Conservation (phyloP, 2,797 vertebrate species). For the Carcharodon carcharias region DNA sequence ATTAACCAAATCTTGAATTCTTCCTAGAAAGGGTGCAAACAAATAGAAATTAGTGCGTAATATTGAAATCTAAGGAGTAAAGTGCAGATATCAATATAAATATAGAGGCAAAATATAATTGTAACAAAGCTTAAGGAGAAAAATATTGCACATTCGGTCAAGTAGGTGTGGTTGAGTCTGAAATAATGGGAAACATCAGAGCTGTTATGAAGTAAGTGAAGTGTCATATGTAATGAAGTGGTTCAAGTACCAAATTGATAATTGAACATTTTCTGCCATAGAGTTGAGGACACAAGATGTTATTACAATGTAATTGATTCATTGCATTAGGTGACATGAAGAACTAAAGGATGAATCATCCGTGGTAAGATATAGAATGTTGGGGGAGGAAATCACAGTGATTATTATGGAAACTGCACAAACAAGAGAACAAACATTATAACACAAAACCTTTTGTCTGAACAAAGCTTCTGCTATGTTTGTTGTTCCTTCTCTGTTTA, state of each 20-base stretch:
- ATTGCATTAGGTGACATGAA: neutral
- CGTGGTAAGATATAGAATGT: slow-evolving; percentile 23
- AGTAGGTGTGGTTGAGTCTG: neutral
- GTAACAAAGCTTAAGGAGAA: neutral
- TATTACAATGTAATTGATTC: slow-evolving; percentile 10
- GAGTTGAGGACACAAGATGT: neutral
- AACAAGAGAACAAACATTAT: slow-evolving; percentile 16
- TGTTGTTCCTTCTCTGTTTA: neutral
- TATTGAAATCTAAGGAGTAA: neutral
- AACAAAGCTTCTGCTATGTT: neutral
- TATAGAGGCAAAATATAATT: neutral
- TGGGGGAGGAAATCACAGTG: slow-evolving; percentile 19
- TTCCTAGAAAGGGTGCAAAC: neutral
- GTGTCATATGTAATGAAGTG: neutral
- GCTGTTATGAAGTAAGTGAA: neutral
- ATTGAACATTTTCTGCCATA: neutral
- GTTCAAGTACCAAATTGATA: neutral
- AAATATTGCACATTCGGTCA: neutral
- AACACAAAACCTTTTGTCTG: neutral
- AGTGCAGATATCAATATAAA: neutral
- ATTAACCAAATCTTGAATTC: neutral
- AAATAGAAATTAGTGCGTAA: neutral
- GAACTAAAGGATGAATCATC: neutral
- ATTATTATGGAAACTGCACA: neutral
- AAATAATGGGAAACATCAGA: neutral